phyloP scores from a whole-genome alignment of 1,140 invertebrate genomes.

The Drosophila seguyi region DNA sequence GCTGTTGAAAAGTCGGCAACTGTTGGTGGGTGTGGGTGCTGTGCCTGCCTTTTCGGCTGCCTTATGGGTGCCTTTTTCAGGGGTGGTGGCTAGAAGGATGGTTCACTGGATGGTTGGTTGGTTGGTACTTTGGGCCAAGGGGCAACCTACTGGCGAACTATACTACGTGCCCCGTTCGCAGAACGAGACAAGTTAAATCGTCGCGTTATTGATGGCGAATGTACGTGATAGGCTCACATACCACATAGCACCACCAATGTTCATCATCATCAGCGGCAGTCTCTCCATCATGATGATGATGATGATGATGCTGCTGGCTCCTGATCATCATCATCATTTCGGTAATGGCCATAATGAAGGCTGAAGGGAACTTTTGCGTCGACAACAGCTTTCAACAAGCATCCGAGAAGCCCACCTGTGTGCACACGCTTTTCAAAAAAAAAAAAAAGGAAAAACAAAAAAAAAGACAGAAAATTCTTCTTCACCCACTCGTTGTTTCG shows the following conservation, averaged over 20 bases:
- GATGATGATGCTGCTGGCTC: constrained; percentile 48
- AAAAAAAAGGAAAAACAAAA: constrained; percentile 4
- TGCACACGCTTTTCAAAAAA: constrained; percentile 54
- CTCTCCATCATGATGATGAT: constrained; percentile 37
- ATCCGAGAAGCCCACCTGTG: constrained; percentile 63
- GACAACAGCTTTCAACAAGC: constrained; percentile 74
- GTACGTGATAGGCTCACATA: constrained; percentile 80
- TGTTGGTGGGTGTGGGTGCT: background rate
- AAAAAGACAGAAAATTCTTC: constrained; percentile 18
- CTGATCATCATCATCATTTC: constrained; percentile 45
- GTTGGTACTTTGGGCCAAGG: constrained; percentile 20
- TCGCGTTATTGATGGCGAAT: constrained; percentile 83
- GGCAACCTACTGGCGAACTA: constrained; percentile 40
- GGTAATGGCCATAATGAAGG: constrained; percentile 50
- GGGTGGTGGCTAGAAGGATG: background rate
- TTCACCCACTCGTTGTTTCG: constrained; percentile 9
- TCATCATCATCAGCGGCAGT: constrained; percentile 25
- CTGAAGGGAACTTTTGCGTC: constrained; percentile 50
- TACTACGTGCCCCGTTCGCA: constrained; percentile 64
- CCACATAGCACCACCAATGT: constrained; percentile 34
- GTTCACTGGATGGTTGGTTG: background rate
- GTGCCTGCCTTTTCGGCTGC: constrained; percentile 7
- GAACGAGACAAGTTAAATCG: constrained; percentile 83
- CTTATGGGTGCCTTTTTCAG: constrained; percentile 15
- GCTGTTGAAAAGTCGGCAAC: constrained; percentile 19